Evolutionary conservation across 2,797 vertebrate species (phyloP).

Genomic region (Hafferia zeledoni): DNA sequence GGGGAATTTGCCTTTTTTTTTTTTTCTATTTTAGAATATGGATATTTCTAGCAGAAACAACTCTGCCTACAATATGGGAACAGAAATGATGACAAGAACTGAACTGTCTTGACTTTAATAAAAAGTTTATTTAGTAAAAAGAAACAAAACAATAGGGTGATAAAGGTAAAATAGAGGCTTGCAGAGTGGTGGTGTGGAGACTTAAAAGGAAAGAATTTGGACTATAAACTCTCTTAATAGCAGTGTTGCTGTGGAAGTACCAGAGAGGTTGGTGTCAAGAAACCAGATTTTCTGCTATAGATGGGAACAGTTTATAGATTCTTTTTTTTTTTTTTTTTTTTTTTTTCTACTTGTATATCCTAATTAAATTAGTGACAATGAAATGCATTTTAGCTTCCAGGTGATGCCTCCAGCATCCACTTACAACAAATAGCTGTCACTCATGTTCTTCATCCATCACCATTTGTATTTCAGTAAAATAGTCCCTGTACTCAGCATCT

Average conservation of each 20-base stretch:
- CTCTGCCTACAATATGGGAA: neutral
- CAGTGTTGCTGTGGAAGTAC: neutral
- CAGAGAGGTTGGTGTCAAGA: neutral
- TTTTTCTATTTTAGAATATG: neutral
- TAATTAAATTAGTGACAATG: neutral
- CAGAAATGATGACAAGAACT: neutral
- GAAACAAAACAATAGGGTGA: rapidly evolving
- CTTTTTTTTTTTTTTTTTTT: neutral
- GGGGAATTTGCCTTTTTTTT: neutral
- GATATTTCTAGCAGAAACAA: neutral
- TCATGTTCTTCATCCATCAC: neutral
- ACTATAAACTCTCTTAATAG: neutral
- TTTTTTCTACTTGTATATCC: neutral
- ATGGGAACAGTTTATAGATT: neutral
- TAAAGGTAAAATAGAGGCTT: neutral
- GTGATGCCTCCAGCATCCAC: neutral
- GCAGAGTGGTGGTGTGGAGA: neutral
- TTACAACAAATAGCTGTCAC: neutral
- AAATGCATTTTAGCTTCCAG: neutral
- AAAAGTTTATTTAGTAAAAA: neutral
- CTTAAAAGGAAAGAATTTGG: neutral
- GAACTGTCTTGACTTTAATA: neutral
- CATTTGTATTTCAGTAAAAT: neutral
- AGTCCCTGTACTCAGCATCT: neutral
- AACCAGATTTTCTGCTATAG: neutral